These are phyloP conservation scores for Drosophila miranda DNA, from an alignment of 1,140 invertebrate genomes.

Conservation along the genomic window DNA sequence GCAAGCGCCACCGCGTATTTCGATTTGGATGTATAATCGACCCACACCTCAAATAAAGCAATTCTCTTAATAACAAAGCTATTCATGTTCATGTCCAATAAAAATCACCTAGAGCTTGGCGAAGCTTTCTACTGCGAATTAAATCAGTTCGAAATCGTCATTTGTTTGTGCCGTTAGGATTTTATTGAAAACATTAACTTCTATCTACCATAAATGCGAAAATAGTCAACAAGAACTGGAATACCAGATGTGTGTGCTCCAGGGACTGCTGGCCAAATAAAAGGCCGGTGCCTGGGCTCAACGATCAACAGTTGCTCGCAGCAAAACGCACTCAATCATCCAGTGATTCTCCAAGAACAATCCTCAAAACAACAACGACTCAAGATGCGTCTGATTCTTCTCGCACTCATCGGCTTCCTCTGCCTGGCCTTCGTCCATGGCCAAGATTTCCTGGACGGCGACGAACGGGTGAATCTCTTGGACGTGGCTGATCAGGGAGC, in stretches of 20 bases:
- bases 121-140: conserved; percentile 1
- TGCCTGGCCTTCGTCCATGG: conserved; percentile 34
- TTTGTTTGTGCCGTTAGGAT: conserved; percentile 11
- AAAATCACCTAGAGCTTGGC: conserved; percentile 24
- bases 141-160: background rate
- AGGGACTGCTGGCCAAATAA: conserved; percentile 25
- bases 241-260: background rate
- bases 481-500: conserved; percentile 50
- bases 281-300: conserved; percentile 9
- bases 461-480: conserved; percentile 15
- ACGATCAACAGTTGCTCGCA: conserved; percentile 21
- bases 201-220: conserved; percentile 3
- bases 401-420: conserved; percentile 31
- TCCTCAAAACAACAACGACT: background rate
- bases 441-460: background rate
- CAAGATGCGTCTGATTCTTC: conserved; percentile 48
- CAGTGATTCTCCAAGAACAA: background rate
- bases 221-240: conserved; percentile 27
- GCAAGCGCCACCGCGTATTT: background rate
- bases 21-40: conserved; percentile 9
- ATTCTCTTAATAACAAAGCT: conserved; percentile 3
- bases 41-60: conserved; percentile 6
- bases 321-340: conserved; percentile 6
- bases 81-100: conserved; percentile 9
- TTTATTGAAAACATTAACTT: conserved; percentile 19